A percentile compares a stretch with the other conserved stretches of the same genome.
These are phyloP conservation scores for Anguilla marmorata DNA, from an alignment of 2,797 vertebrate genomes.

Conservation along the genomic window DNA sequence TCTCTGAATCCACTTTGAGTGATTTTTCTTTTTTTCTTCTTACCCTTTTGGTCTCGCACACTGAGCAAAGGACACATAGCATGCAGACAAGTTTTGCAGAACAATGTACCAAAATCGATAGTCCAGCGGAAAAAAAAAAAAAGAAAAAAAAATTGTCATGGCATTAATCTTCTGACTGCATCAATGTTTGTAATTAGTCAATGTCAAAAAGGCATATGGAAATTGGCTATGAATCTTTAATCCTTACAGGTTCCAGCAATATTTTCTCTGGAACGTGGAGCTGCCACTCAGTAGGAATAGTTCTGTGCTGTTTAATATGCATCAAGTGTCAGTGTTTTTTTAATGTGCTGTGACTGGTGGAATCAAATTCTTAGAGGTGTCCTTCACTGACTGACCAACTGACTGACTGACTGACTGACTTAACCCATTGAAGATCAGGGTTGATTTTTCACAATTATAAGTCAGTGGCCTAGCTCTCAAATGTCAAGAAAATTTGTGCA, in stretches of 20 bases:
- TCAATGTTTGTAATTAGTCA: conserved; percentile 71
- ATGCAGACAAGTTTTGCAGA: conserved; percentile 48
- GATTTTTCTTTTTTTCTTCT: not conserved
- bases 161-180: conserved; percentile 74
- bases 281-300: not conserved
- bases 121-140: conserved; percentile 64
- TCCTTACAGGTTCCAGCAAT: conserved; percentile 7
- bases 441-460: too few species aligned
- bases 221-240: conserved; percentile 73
- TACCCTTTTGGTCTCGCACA: not conserved
- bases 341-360: not conserved
- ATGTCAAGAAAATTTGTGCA: not conserved
- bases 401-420: not conserved
- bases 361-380: too few species aligned
- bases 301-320: not conserved
- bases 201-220: conserved; percentile 65
- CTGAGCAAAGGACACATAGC: conserved; percentile 33
- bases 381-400: not conserved
- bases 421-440: too few species aligned
- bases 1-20: not conserved
- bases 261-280: not conserved
- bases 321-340: too few species aligned
- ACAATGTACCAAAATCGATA: conserved; percentile 73
- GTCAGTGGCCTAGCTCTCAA: not conserved
- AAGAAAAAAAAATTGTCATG: conserved; percentile 56